Percentiles rank a stretch among this genome's conserved stretches.
These are phyloP conservation scores for Crotalus viridis DNA, from an alignment of 2,113 vertebrate genomes.

Conservation along the genomic window DNA sequence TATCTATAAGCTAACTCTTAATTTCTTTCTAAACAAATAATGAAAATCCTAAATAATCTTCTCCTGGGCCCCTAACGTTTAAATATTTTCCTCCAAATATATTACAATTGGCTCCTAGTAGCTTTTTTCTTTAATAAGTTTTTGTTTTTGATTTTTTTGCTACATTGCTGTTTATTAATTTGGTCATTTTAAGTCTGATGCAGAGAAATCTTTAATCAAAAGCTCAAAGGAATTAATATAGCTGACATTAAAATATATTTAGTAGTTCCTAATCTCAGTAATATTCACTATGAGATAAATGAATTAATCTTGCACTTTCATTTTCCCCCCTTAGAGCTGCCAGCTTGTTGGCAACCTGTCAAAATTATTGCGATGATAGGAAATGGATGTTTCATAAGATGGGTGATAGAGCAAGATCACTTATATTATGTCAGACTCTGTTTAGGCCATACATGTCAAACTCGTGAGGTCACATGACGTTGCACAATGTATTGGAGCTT, in stretches of 20 bases:
- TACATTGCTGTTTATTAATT: slow-evolving; percentile 53
- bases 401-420: slow-evolving; percentile 15
- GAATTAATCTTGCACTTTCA: slow-evolving; percentile 62
- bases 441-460: background rate
- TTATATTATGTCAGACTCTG: slow-evolving; percentile 38
- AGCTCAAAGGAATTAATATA: slow-evolving; percentile 60
- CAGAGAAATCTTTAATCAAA: slow-evolving; percentile 61
- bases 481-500: no score
- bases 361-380: slow-evolving; percentile 41
- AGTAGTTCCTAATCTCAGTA: slow-evolving; percentile 60
- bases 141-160: slow-evolving; percentile 33
- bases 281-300: slow-evolving; percentile 61
- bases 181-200: slow-evolving; percentile 56
- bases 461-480: no score
- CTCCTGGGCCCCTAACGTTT: slow-evolving; percentile 43
- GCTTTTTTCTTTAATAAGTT: slow-evolving; percentile 44
- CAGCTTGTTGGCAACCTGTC: slow-evolving; percentile 45
- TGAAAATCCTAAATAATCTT: slow-evolving; percentile 17
- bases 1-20: slow-evolving; percentile 25
- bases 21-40: background rate
- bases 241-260: slow-evolving; percentile 61
- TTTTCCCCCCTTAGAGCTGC: slow-evolving; percentile 27
- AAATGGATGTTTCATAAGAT: slow-evolving; percentile 36
- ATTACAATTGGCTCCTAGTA: slow-evolving; percentile 50
- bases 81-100: slow-evolving; percentile 38